Percentiles rank a stretch among this genome's conserved stretches.
These are phyloP conservation scores for Brachionichthys hirsutus DNA, from an alignment of 2,113 vertebrate species.

Conservation along the genomic window DNA sequence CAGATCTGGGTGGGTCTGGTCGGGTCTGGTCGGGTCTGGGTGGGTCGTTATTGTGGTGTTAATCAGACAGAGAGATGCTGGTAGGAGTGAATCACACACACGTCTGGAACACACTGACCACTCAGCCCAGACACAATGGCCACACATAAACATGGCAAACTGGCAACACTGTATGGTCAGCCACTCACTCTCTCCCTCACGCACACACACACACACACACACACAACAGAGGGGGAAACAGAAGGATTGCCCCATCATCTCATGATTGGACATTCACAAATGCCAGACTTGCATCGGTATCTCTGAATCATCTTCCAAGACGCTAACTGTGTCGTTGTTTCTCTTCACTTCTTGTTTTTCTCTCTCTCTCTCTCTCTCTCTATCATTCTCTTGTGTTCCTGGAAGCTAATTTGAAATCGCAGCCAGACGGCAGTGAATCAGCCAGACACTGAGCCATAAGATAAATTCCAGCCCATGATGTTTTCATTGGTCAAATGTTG, in stretches of 20 bases:
- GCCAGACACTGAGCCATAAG: conserved; percentile 35
- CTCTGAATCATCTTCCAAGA: conserved; percentile 66
- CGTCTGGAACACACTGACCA: conserved; percentile 73
- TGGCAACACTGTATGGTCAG: conserved; percentile 44
- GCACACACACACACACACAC: conserved; percentile 20
- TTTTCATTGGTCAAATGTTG: conserved; percentile 52
- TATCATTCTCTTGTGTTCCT: conserved; percentile 52
- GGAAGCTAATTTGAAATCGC: conserved; percentile 56
- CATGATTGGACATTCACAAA: conserved; percentile 61
- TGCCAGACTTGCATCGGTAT: conserved; percentile 60
- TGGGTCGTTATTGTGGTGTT: conserved; percentile 58
- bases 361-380: too few species aligned
- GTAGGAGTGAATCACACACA: conserved; percentile 74
- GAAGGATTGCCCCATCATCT: conserved; percentile 63
- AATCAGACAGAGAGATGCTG: conserved; percentile 71
- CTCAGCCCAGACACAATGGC: conserved; percentile 69
- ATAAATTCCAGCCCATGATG: conserved; percentile 45
- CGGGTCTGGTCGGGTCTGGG: conserved; percentile 43
- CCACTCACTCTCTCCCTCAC: conserved; percentile 1
- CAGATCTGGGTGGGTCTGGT: conserved; percentile 36
- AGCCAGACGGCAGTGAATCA: conserved; percentile 72
- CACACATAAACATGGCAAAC: conserved; percentile 67
- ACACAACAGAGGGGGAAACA: conserved; percentile 62
- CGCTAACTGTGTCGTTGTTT: conserved; percentile 55
- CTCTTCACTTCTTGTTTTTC: conserved; percentile 26